Conservation (phyloP, 37 sponge, comb jelly and placozoan genomes). For the Ephydatia muelleri region DNA sequence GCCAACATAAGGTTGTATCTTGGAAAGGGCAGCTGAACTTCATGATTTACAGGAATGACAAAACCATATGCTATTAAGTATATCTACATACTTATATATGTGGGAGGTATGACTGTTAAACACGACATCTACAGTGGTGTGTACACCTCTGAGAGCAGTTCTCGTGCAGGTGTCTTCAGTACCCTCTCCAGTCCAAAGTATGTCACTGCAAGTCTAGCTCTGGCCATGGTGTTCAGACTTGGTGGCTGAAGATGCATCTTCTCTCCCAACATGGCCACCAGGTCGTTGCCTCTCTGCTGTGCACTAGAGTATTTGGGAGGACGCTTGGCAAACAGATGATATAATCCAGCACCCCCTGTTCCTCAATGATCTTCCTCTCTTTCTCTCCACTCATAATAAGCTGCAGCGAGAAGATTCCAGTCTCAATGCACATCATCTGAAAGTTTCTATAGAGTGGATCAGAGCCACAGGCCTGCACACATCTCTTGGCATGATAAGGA, state of each 20-base stretch:
- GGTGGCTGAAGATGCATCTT: constrained; percentile 14
- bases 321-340: constrained; percentile 3
- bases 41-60: too few relatives aligned
- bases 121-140: background rate
- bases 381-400: background rate
- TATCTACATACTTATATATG: too few relatives aligned
- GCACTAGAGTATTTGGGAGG: background rate
- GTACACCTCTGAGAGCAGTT: background rate
- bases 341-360: background rate
- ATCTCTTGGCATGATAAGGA: background rate
- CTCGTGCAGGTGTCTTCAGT: background rate
- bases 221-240: constrained; percentile 7
- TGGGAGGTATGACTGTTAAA: too few relatives aligned
- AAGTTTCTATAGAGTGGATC: background rate
- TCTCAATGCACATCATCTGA: background rate
- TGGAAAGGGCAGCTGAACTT: too few relatives aligned
- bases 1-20: too few relatives aligned
- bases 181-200: constrained; percentile 13
- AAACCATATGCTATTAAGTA: too few relatives aligned
- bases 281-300: background rate
- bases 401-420: background rate
- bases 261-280: background rate
- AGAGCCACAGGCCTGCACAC: too few relatives aligned
- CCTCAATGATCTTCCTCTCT: background rate
- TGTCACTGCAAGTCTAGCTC: background rate